Base-by-base conservation (phyloP, 23 tunicate genomes). In the Trididemnum clinides region DNA sequence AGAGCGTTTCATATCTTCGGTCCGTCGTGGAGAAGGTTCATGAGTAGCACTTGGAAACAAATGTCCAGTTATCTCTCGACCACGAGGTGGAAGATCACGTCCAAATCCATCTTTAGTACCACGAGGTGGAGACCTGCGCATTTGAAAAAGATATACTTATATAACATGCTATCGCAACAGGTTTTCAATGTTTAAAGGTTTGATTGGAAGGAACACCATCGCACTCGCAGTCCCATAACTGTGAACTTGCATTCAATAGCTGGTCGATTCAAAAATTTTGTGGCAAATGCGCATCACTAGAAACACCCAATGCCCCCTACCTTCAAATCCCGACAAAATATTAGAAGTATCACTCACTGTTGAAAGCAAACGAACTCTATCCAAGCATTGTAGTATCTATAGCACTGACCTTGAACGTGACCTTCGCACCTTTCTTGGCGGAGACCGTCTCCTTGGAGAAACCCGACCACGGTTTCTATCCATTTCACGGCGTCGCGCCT, bases 91-190 rank as follows among this genome's bases (percentile, higher is more conserved):
- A 15, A 65, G 34, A 44, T 81, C 86, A 15, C 82, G 81, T 21
- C 91, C 86, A 72, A 88, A 81, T 49, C 58, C 35, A 58, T 81
- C 85, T 72, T 49, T 88, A 27, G 5, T 64, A 18, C 87, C 66
- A 1, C 79, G 26, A 30, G 87, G 80, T 27, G 87, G 87, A 0
- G 87, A 49, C 57, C 87, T 83, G n/a, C n/a, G n/a, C n/a, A n/a
- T n/a, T n/a, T n/a, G n/a, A n/a, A n/a, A n/a, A n/a, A n/a, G n/a
- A n/a, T n/a, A n/a, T n/a, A n/a, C n/a, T n/a, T n/a, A n/a, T n/a
- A n/a, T n/a, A n/a, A n/a, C n/a, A n/a, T n/a, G n/a, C n/a, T n/a
- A n/a, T n/a, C n/a, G n/a, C n/a, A n/a, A n/a, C n/a, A n/a, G n/a
- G n/a, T n/a, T n/a, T n/a, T n/a, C n/a, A n/a, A n/a, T n/a, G n/a